Base-by-base conservation (phyloP, 2,113 vertebrate genomes). In the Aix galericulata region DNA sequence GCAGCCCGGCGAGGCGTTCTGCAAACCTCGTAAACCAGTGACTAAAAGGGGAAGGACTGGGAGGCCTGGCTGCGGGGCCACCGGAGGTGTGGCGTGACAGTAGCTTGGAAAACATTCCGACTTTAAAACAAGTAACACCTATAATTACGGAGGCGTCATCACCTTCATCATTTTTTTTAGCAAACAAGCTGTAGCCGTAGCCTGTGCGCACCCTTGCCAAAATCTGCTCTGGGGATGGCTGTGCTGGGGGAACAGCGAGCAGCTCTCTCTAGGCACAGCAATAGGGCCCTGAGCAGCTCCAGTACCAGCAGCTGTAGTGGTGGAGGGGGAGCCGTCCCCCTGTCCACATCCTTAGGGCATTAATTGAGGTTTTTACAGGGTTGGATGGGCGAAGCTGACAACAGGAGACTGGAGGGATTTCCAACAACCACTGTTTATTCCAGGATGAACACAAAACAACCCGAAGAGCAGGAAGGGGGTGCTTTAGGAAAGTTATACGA, bases 81-180 rank as follows among this genome's bases (percentile, higher is more conserved):
- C 2, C 3, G 53, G 96, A 94, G 98, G 97, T 93, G 97, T 94
- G 97, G 97, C 55, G 58, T 73, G 71, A 34, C 91, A 52, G 86
- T 59, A 97, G 97, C 96, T 97, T 97, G 97, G 97, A 97, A 98
- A 98, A 98, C 97, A 97, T 93, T 97, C 96, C 83, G 91, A 68
- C 94, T 97, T 97, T 98, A 95, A 96, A 97, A 95, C 97, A 97
- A 93, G 96, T 82, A 97, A 97, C 96, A 98, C 97, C 97, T 98
- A 95, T 98, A 98, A 98, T 98, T 98, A 98, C 12, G 23, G 92
- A 98, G 97, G 97, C 93, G 92, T 98, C 98, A 97, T 97, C 97
- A 95, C 96, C 97, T 97, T 96, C 89, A 85, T 97, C 69, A 81
- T 95, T 96, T 95, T 89, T 92, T 96, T 94, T 34, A 66, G 90